Conservation (phyloP, 2,113 vertebrate genomes). For the Monopterus albus region DNA sequence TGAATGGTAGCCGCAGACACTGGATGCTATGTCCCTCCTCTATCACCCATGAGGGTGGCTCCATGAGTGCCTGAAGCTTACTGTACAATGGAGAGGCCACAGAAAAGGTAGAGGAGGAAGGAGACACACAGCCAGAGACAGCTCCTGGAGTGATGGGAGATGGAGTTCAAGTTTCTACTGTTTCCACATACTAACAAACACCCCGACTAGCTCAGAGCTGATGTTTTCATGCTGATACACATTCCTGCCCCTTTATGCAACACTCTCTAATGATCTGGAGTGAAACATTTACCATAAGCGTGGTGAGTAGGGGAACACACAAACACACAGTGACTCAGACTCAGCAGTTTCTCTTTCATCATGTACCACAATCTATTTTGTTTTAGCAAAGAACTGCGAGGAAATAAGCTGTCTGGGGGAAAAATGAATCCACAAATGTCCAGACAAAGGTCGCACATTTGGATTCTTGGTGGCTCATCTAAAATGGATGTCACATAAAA, state of each 20-base stretch:
- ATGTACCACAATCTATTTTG: neutral
- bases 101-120: constrained; percentile 20
- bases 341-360: constrained; percentile 9
- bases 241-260: constrained; percentile 26
- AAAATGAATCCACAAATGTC: constrained; percentile 20
- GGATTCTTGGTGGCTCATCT: constrained; percentile 17
- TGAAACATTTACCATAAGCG: constrained; percentile 22
- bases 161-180: constrained; percentile 16
- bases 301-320: neutral
- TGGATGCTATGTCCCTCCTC: constrained; percentile 56
- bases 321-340: constrained; percentile 6
- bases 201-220: neutral
- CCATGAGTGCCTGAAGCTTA: constrained; percentile 56
- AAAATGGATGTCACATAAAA: neutral
- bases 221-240: constrained; percentile 23
- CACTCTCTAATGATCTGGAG: constrained; percentile 3
- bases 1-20: constrained; percentile 47
- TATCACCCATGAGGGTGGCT: constrained; percentile 59
- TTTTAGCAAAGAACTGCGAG: neutral
- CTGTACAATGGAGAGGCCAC: constrained; percentile 38
- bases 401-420: neutral
- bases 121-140: constrained; percentile 1
- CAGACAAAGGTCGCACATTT: constrained; percentile 23
- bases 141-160: constrained; percentile 33
- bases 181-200: constrained; percentile 15